These are phyloP conservation scores for Meriones unguiculatus DNA, from an alignment of 2,113 vertebrate species.

Conservation along the genomic window DNA sequence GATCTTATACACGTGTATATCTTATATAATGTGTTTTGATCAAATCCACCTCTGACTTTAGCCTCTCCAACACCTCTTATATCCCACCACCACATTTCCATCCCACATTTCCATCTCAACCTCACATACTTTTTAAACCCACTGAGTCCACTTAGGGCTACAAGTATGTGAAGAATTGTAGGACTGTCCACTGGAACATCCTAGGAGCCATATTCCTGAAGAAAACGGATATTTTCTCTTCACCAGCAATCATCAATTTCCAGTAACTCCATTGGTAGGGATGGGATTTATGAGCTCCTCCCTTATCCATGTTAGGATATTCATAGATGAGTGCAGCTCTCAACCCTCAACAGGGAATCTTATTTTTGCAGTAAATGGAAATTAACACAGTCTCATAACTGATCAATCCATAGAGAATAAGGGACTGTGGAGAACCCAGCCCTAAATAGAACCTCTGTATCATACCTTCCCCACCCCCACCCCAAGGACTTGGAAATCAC, in stretches of 20 bases:
- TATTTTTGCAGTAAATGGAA: not conserved
- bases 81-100: not conserved
- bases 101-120: not conserved
- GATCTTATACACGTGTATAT: not conserved
- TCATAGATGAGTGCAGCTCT: not conserved
- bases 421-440: not conserved
- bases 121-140: not conserved
- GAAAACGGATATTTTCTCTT: not conserved
- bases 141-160: not conserved
- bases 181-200: not conserved
- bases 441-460: not conserved
- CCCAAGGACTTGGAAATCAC: not conserved
- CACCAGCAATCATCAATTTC: not conserved
- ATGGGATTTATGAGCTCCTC: not conserved
- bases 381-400: not conserved
- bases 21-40: not conserved
- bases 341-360: not conserved
- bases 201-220: not conserved
- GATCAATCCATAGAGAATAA: not conserved
- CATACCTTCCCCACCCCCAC: not conserved
- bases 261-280: not conserved
- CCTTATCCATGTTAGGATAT: not conserved
- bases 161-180: not conserved
- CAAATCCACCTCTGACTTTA: not conserved
- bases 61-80: not conserved